These are phyloP conservation scores for Darevskia mixta DNA, from an alignment of 2,797 vertebrate genomes.

Conservation along the genomic window DNA sequence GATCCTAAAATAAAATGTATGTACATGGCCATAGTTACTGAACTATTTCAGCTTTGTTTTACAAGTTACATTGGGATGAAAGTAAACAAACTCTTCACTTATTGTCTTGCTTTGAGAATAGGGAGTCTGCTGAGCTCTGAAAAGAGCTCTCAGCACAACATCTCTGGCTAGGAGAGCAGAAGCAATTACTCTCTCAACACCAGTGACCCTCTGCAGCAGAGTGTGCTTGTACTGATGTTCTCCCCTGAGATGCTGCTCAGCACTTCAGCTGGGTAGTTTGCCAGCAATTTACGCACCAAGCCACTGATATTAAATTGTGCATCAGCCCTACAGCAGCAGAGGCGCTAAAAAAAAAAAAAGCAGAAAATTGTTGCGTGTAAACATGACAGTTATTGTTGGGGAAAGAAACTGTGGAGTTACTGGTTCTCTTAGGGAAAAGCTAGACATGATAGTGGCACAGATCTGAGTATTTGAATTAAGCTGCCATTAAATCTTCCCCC, in stretches of 20 bases:
- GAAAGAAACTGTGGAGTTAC: neutral
- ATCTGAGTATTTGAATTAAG: too few relatives aligned
- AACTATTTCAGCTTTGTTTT: neutral
- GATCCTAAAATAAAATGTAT: neutral
- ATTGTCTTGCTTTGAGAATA: neutral
- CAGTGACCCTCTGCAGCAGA: neutral
- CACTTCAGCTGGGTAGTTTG: neutral
- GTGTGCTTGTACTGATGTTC: neutral
- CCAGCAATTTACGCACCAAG: neutral
- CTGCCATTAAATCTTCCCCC: neutral
- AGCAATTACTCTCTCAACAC: neutral
- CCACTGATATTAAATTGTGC: neutral
- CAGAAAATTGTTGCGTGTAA: neutral
- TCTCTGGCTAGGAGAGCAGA: neutral
- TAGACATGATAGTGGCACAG: neutral
- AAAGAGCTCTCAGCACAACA: neutral
- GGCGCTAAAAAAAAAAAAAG: neutral
- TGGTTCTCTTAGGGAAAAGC: neutral
- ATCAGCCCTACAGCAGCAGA: neutral
- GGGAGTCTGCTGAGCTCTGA: neutral
- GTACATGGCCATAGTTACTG: neutral
- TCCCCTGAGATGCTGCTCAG: neutral
- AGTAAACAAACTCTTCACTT: neutral
- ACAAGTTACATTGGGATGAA: neutral
- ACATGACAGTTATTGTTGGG: neutral